phyloP scores from a whole-genome alignment of 2,888 invertebrate species.

The Mimumesa dahlbomi region DNA sequence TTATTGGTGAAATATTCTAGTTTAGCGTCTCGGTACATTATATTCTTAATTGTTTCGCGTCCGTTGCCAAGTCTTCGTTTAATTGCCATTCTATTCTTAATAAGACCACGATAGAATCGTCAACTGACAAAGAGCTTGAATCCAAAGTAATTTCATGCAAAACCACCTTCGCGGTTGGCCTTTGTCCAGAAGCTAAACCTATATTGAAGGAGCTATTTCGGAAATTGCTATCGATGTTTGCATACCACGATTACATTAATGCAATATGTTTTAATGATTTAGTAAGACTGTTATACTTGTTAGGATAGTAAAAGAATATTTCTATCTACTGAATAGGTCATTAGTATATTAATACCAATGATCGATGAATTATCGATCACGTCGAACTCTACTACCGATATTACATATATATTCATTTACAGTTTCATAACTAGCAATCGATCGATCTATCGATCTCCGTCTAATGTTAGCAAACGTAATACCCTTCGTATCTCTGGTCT shows the following conservation, averaged over 20 bases:
- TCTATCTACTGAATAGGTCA: conserved; percentile 8
- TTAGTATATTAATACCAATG: conserved; percentile 36
- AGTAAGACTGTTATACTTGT: conserved; percentile 24
- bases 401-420: background rate
- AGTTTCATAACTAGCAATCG: background rate
- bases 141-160: conserved; percentile 29
- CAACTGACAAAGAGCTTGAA: background rate
- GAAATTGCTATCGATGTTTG: conserved; percentile 46
- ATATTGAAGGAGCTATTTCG: conserved; percentile 35
- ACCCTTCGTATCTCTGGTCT: too few relatives aligned
- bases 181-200: conserved; percentile 34
- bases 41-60: too few relatives aligned
- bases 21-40: too few relatives aligned
- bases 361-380: conserved; percentile 23
- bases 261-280: conserved; percentile 47
- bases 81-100: too few relatives aligned
- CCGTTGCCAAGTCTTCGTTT: too few relatives aligned
- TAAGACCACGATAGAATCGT: conserved; percentile 19
- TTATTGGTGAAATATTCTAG: too few relatives aligned
- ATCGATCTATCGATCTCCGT: too few relatives aligned
- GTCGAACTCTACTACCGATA: background rate
- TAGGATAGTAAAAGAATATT: conserved; percentile 9
- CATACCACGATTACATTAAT: conserved; percentile 49
- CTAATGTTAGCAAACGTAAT: too few relatives aligned
- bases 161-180: conserved; percentile 33